These are phyloP conservation scores for Pituophis catenifer DNA, from an alignment of 2,113 vertebrate genomes.

Conservation along the genomic window DNA sequence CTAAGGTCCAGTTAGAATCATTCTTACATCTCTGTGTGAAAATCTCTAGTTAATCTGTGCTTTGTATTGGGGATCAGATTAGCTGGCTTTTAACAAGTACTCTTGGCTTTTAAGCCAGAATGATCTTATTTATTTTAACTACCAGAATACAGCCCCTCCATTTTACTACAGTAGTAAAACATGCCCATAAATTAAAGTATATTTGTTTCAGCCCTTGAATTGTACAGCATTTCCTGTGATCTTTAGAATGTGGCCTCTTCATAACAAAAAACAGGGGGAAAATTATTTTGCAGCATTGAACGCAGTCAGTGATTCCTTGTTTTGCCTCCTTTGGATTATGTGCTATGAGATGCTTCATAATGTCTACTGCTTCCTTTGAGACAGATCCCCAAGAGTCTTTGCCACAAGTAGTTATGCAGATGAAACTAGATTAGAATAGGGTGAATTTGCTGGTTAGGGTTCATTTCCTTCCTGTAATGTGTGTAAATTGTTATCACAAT, in stretches of 20 bases:
- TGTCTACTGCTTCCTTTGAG: neutral
- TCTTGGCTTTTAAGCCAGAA: neutral
- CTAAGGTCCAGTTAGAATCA: fast-evolving
- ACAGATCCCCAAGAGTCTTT: neutral
- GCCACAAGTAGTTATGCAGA: neutral
- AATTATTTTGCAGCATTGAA: neutral
- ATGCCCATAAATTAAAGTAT: neutral
- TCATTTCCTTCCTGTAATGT: neutral
- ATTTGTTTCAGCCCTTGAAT: neutral
- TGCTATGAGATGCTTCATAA: neutral
- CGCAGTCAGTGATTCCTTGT: neutral
- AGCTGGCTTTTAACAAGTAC: neutral
- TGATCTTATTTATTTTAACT: neutral
- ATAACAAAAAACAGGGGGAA: no score
- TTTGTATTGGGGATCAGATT: neutral
- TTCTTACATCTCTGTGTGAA: neutral
- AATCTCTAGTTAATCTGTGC: neutral
- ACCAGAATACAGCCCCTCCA: neutral
- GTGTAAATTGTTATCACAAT: neutral
- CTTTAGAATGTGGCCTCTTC: neutral
- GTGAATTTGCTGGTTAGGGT: neutral
- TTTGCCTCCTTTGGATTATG: neutral
- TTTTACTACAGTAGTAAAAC: neutral
- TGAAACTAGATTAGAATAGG: neutral
- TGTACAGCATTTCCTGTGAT: neutral